Evolutionary conservation across 2,888 invertebrate species (phyloP), one percentile per base, ranked within the genome.

Genomic region (Sesia apiformis): DNA sequence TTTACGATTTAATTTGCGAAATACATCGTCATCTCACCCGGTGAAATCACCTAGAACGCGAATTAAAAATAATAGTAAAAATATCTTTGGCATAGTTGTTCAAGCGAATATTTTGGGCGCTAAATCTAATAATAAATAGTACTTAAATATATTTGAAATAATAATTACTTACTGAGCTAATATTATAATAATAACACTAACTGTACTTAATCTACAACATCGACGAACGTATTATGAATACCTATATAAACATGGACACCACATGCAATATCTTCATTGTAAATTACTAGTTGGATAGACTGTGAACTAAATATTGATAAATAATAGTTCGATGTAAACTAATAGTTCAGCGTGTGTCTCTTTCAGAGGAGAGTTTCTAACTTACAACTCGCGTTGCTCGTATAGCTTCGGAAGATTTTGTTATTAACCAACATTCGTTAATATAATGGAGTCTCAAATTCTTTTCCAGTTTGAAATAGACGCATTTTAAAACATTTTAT

Each of bases 131-230:
- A 23, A 23, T 23, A 23, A 23, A 23, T 23, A 23, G 23, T 23
- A 23, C 23, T 23, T 23, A 23, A 23, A 23, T 23, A 2, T 23
- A 23, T 23, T 23, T 23, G 23, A 23, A 23, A 23, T 23, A 23
- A 23, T 23, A 23, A 23, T 23, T 23, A 23, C 23, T n/a, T 46
- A 46, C 46, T 23, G 46, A 46, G 46, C 46, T 46, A 46, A 46
- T 46, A 46, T 41, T 41, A 41, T 7, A 7, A 52, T 46, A 43
- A 53, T 53, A 67, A 63, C 64, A 60, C 64, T 72, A 68, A 60
- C 59, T 62, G 51, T 65, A 55, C 74, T 78, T 76, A 77, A 55
- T 55, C 74, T 78, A 76, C 66, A 63, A 80, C 76, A 76, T 74
- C 70, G 66, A 80, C 61, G 57, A 73, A 72, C 65, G 58, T 65